Conservation (phyloP, 2,113 vertebrate genomes). For the Lethenteron reissneri region DNA sequence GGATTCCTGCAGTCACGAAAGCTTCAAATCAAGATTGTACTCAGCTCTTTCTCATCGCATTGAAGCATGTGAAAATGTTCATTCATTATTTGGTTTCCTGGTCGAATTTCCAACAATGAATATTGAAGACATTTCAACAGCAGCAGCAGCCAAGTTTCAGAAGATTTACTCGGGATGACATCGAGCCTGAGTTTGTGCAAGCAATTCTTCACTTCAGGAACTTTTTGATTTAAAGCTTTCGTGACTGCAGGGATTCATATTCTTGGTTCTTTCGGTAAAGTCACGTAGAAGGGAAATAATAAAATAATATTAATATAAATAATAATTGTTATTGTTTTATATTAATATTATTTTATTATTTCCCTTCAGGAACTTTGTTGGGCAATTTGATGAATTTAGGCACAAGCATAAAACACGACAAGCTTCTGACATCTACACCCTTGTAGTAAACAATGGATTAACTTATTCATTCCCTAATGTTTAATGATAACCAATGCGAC, state of each 20-base stretch:
- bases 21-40: neutral
- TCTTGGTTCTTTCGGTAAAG: too few species aligned
- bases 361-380: neutral
- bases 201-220: neutral
- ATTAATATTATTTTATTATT: neutral
- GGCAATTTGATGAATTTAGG: neutral
- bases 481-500: neutral
- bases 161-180: neutral
- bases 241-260: too few species aligned
- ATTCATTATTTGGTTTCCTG: neutral
- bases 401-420: too few species aligned
- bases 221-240: neutral
- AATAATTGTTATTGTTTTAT: too few species aligned
- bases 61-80: neutral
- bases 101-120: constrained; percentile 3
- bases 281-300: too few species aligned
- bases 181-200: constrained; percentile 2
- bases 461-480: neutral
- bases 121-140: neutral
- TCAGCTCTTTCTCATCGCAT: neutral
- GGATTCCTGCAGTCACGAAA: too few species aligned
- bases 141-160: too few species aligned
- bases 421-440: constrained; percentile 3
- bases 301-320: too few species aligned
- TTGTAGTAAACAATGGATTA: neutral